Conservation (phyloP, 2,888 invertebrate species). For the Sesia bembeciformis region DNA sequence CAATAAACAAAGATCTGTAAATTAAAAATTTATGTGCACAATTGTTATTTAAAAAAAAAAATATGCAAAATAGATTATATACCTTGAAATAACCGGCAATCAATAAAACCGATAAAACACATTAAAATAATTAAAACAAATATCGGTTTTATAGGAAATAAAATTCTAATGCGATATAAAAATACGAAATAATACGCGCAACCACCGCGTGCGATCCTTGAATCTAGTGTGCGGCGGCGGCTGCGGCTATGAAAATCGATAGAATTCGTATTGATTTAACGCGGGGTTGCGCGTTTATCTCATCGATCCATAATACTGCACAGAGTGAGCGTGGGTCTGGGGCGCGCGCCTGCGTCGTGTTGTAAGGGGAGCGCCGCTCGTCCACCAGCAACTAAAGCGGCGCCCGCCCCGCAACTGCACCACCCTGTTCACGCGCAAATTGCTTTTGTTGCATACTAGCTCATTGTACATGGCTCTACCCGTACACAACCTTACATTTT, state of each 20-base stretch:
- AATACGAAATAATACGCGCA: slow-evolving; percentile 35
- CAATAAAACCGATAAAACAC: slow-evolving; percentile 1
- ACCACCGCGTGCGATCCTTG: slow-evolving; percentile 70
- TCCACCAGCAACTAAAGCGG: slow-evolving; percentile 12
- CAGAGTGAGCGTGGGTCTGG: slow-evolving; percentile 31
- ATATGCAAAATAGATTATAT: no score
- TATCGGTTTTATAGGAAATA: not conserved
- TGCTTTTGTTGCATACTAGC: slow-evolving; percentile 4
- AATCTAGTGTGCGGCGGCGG: slow-evolving; percentile 71
- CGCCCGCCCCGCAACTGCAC: slow-evolving; percentile 14
- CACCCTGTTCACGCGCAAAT: slow-evolving; percentile 67
- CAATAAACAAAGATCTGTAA: no score
- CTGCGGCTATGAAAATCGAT: slow-evolving; percentile 83
- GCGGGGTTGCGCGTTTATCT: slow-evolving; percentile 84
- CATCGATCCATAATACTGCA: slow-evolving; percentile 74
- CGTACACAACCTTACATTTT: no score
- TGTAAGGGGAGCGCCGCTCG: slow-evolving; percentile 29
- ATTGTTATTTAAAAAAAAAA: no score
- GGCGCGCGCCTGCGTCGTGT: slow-evolving; percentile 49
- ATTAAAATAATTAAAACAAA: not conserved
- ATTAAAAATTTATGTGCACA: no score
- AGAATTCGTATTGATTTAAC: slow-evolving; percentile 81
- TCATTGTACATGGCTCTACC: no score
- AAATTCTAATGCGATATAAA: not conserved
- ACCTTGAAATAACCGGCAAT: slow-evolving; percentile 2